Base-by-base conservation (phyloP, 1,140 invertebrate species). In the Copidosoma floridanum region DNA sequence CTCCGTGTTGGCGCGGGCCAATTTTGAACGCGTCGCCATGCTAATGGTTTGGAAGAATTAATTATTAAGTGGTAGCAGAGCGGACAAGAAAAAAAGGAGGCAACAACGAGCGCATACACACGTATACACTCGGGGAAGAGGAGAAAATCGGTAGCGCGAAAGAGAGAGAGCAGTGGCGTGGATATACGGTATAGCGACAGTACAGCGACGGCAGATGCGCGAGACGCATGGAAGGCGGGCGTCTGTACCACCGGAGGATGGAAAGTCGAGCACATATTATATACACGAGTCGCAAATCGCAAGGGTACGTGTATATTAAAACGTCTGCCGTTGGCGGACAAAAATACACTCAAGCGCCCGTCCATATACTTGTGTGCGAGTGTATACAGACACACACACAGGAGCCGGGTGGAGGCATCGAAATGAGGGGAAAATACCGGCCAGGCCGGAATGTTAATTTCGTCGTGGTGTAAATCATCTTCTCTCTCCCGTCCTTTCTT, bases 401-500 rank as follows among this genome's bases (percentile, higher is more conserved):
- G 29, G 3, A 6, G 40, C 14, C 35, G 14, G 35, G 16, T n/a
- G n/a, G 27, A 62, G 60, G 35, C 66, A 67, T 71, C 66, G 69
- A 68, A 69, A 68, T 69, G 65, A 71, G 65, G 69, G 65, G 68
- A 68, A 68, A 69, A 71, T 69, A 67, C 65, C 65, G 67, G 64
- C 51, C 62, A 64, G 64, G 54, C 53, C 59, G 69, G 69, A 71
- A 71, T 71, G 68, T 71, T 71, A 69, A 71, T 71, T 69, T 71
- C 66, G 65, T 71, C 65, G 65, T 61, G 57, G 66, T 57, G 67
- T 69, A 71, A 69, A 71, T 69, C 68, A 71, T 69, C 64, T 32
- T 47, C 41, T 23, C 27, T 21, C 54, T 21, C 23, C 21, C 16
- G 0, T 16, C 16, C 29, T 26, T 14, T 2, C 38, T 10, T 23